These are phyloP conservation scores for Picathartes gymnocephalus DNA, from an alignment of 2,113 vertebrate genomes.

Conservation along the genomic window DNA sequence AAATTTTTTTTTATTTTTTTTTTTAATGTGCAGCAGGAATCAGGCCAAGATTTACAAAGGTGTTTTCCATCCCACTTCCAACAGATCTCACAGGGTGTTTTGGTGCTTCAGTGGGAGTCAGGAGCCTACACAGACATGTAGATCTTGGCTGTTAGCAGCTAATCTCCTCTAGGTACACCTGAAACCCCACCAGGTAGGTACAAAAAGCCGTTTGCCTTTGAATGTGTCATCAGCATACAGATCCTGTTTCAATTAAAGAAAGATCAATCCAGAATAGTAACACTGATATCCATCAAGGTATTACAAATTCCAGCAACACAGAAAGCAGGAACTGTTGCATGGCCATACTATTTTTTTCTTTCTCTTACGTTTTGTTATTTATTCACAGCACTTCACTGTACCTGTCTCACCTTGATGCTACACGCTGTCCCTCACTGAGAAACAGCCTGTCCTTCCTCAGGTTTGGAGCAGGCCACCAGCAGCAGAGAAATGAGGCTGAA, in stretches of 20 bases:
- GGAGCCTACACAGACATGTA: not conserved
- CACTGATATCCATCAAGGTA: not conserved
- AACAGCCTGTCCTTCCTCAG: not conserved
- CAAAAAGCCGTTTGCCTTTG: not conserved
- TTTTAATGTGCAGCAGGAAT: not conserved
- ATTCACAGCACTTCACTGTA: not conserved
- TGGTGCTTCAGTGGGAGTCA: not conserved
- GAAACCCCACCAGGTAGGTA: slow-evolving; percentile 4
- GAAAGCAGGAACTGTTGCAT: not conserved
- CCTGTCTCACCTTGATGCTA: not conserved
- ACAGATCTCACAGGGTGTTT: slow-evolving; percentile 31
- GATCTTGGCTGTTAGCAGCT: not conserved
- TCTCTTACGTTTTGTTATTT: not conserved
- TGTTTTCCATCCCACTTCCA: slow-evolving; percentile 12
- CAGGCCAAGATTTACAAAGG: slow-evolving; percentile 37
- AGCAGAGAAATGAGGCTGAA: not conserved
- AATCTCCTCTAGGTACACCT: not conserved
- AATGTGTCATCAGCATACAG: not conserved
- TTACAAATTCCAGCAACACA: not conserved
- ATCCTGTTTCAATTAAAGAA: not conserved
- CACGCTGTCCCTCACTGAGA: not conserved
- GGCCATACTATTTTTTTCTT: not conserved
- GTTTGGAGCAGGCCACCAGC: not conserved
- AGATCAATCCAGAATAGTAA: not conserved
- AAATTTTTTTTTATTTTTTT: not conserved